Percentiles rank a stretch among this genome's conserved stretches.
Conservation (phyloP, 2,888 invertebrate genomes). For the Dascillus cervinus region DNA sequence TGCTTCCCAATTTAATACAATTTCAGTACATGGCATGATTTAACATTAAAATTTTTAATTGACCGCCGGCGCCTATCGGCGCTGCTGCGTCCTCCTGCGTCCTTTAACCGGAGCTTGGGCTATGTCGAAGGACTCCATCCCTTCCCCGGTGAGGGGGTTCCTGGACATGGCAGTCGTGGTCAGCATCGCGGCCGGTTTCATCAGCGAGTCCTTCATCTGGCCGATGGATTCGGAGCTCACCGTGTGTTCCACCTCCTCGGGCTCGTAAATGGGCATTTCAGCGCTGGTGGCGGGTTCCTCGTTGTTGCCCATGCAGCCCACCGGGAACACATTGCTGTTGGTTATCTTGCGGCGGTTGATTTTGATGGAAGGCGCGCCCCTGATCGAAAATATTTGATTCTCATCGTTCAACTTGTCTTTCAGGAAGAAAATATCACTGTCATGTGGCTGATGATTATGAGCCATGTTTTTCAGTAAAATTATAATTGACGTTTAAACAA, state of each 20-base stretch:
- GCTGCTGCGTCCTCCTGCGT: too few species aligned
- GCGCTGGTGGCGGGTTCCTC: conserved; percentile 1
- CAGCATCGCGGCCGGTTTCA: not conserved
- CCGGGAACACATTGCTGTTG: conserved; percentile 24
- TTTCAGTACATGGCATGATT: too few species aligned
- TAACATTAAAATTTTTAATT: too few species aligned
- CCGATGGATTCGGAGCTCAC: not conserved
- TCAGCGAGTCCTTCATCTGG: not conserved
- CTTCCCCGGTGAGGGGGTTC: conserved; percentile 30
- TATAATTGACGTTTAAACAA: too few species aligned
- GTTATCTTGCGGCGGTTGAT: conserved; percentile 25
- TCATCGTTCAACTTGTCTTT: too few species aligned
- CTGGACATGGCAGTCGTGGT: conserved; percentile 6
- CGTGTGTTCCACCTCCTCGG: not conserved
- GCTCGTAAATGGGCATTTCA: not conserved
- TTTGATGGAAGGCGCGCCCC: conserved; percentile 32
- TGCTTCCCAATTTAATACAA: too few species aligned
- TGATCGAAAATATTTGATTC: conserved; percentile 34
- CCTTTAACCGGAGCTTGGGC: not conserved
- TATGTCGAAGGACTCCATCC: conserved; percentile 14
- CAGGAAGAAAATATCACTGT: conserved; percentile 39
- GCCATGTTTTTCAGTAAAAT: too few species aligned
- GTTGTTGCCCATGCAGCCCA: conserved; percentile 23
- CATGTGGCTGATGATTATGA: conserved; percentile 8
- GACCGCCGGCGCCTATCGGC: too few species aligned